Evolutionary conservation across 2,888 invertebrate species (phyloP), one percentile per base, ranked within the genome.

Genomic region (Automeris io): DNA sequence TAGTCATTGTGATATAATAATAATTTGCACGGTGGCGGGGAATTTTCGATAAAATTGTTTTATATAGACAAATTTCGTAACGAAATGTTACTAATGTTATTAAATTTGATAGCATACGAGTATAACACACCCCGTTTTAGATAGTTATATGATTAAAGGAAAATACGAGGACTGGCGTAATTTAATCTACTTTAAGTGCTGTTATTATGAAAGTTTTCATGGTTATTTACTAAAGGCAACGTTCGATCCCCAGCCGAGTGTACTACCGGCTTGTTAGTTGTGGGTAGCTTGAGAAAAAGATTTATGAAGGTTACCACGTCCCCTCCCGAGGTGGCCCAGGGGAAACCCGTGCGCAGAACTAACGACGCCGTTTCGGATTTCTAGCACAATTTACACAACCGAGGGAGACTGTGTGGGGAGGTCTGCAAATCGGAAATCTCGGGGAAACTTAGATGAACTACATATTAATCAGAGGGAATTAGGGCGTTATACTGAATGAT

Each of bases 341-440:
- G 83, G 83, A 78, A 62, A 62, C 64, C 72, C 66, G 65, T 54
- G 60, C 66, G 70, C 70, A 68, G 68, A 83, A 78, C 79, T 82
- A 83, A 85, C 82, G 81, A 81, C 61, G 71, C 71, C 77, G 76
- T 71, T 73, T 80, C 77, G 75, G 73, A 79, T 82, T 81, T 79
- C 81, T 57, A 78, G 73, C 70, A 73, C 75, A 80, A 83, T 81
- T 85, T 83, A 82, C 80, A 75, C 77, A 67, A 57, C 60, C 56
- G 58, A 54, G 63, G 63, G 68, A 57, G 56, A 51, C 53, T 47
- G 56, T 49, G 51, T 55, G 57, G 49, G 53, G 66, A n/a, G n/a
- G n/a, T n/a, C n/a, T n/a, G 65, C 57, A 54, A 65, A 68, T 60
- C 64, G 70, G 66, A 72, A 75, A 75, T 74, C 73, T 72, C 73